Evolutionary conservation across 2,797 vertebrate species (phyloP).

Genomic region (Rhyacichthys aspro): DNA sequence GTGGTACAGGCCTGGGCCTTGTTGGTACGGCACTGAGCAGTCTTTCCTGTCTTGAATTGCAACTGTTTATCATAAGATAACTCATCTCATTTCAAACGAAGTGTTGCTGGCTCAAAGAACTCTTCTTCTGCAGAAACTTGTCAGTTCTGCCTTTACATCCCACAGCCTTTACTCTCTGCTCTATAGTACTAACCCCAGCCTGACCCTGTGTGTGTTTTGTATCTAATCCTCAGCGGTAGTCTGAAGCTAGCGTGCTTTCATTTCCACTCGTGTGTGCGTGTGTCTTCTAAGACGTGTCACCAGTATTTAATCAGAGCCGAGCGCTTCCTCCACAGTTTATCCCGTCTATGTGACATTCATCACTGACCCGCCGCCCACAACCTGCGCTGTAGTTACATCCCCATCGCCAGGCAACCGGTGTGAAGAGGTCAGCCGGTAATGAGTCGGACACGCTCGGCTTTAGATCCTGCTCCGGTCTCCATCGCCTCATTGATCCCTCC

Average conservation of each 20-base stretch:
- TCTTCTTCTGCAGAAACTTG: no score
- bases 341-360: slow-evolving; percentile 51
- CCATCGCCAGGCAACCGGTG: slow-evolving; percentile 69
- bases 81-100: no score
- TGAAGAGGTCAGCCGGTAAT: slow-evolving; percentile 74
- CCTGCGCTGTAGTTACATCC: slow-evolving; percentile 36
- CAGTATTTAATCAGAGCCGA: slow-evolving; percentile 31
- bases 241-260: background rate
- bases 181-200: background rate
- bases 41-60: no score
- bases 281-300: slow-evolving; percentile 17
- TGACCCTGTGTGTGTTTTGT: background rate
- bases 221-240: background rate
- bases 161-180: background rate
- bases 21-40: no score
- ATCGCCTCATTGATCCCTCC: slow-evolving; percentile 59
- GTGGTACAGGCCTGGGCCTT: no score
- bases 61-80: no score
- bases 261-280: background rate
- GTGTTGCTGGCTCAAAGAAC: no score
- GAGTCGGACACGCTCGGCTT: slow-evolving; percentile 58
- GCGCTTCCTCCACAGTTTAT: slow-evolving; percentile 31
- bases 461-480: slow-evolving; percentile 22
- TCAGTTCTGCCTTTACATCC: no score
- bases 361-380: slow-evolving; percentile 45